Base-by-base conservation (phyloP, 2,797 vertebrate species). In the Periparus ater region DNA sequence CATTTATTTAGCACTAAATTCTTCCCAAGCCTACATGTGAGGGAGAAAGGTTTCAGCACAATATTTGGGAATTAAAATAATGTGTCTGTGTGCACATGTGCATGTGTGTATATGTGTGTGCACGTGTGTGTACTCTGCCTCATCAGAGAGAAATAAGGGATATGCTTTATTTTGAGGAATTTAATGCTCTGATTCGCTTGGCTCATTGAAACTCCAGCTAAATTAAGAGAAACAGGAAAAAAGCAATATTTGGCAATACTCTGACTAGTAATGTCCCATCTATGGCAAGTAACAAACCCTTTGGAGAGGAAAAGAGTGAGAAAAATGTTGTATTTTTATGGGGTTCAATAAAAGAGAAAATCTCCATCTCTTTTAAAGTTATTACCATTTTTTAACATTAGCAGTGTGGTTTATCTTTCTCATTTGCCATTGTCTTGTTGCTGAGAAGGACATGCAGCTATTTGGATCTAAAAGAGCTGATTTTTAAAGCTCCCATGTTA, bases 1-100 rank as follows among this genome's bases (percentile, higher is more conserved):
- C 97, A 97, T 98, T 98, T 98, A 98, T 98, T 98, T 98, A 98
- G 98, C 91, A 97, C 97, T 97, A 97, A 97, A 97, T 98, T 98
- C 96, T 97, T 97, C 94, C 95, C 94, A 84, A 97, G 96, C 84
- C 68, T 97, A 76, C 91, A 92, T 96, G 86, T 77, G 89, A 97
- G 83, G 76, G 85, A 97, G 63, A 96, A 97, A 96, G 12, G 26
- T 89, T 97, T 93, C 95, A 96, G 89, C 67, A 96, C 68, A 92
- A 82, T 83, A 97, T 97, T 97, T 97, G 89, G 91, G 77, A 57
- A 84, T 95, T 89, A 67, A 93, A 93, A 63, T 65, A 30, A 22
- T 44, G 80, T 62, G 61, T 81, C 30, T 73, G 20, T 61, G 93
- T 68, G 91, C 85, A 81, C 61, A 17, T 50, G 77, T 82, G 92